A percentile compares a stretch with the other conserved stretches of the same genome.
Evolutionary conservation across 2,113 vertebrate species (phyloP).

Genomic region (Festucalex cinctus): DNA sequence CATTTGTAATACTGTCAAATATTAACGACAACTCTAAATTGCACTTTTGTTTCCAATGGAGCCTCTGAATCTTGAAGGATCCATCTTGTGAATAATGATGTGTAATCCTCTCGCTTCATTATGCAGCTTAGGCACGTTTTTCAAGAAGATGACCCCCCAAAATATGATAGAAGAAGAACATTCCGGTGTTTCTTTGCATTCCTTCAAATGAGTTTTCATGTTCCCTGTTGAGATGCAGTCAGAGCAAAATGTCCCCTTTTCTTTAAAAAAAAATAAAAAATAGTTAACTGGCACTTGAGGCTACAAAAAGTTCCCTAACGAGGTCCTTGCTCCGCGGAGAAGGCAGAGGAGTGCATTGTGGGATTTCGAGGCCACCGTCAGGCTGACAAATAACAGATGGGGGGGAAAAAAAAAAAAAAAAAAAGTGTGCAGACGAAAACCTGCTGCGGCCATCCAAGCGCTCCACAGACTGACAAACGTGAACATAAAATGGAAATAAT

Average conservation of each 20-base stretch:
- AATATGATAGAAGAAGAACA: constrained; percentile 26
- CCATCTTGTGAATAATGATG: neutral
- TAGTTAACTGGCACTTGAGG: constrained; percentile 43
- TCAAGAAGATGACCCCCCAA: constrained; percentile 25
- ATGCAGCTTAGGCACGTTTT: constrained; percentile 45
- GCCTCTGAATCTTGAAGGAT: constrained; percentile 15
- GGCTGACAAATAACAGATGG: constrained; percentile 42
- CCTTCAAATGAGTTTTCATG: constrained; percentile 16
- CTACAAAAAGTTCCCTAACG: constrained; percentile 11
- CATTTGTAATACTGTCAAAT: constrained; percentile 31
- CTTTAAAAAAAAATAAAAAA: constrained; percentile 28
- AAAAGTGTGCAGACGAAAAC: constrained; percentile 37
- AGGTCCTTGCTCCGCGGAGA: neutral
- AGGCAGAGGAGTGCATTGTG: constrained; percentile 21
- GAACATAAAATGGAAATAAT: constrained; percentile 54
- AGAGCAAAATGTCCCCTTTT: constrained; percentile 43
- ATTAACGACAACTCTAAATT: constrained; percentile 31
- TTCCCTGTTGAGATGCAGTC: constrained; percentile 41
- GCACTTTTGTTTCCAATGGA: constrained; percentile 38
- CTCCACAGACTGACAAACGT: constrained; percentile 46
- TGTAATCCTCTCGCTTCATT: constrained; percentile 43
- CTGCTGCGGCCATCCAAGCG: constrained; percentile 33
- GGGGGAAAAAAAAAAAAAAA: neutral
- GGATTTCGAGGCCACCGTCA: constrained; percentile 21
- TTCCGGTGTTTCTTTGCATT: constrained; percentile 22